Conservation (phyloP, 2,113 vertebrate species). For the Datnioides undecimradiatus region DNA sequence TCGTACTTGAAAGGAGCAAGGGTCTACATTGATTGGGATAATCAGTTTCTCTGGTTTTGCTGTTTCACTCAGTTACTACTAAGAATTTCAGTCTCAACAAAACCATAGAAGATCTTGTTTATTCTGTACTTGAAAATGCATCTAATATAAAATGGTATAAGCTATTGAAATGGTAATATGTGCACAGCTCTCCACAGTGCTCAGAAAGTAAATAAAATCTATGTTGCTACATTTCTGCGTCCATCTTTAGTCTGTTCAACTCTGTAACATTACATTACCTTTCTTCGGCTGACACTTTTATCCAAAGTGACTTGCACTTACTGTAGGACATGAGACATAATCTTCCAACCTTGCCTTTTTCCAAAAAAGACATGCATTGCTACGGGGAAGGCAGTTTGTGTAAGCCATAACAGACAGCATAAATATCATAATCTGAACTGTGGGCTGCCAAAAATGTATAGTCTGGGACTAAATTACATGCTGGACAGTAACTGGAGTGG, state of each 20-base stretch:
- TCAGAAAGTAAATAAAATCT: slow-evolving; percentile 77
- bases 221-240: slow-evolving; percentile 59
- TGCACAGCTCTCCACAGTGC: slow-evolving; percentile 73
- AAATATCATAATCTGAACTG: slow-evolving; percentile 78
- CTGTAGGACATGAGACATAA: slow-evolving; percentile 2
- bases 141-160: slow-evolving; percentile 71
- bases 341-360: slow-evolving; percentile 15
- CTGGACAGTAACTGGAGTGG: slow-evolving; percentile 75
- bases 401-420: slow-evolving; percentile 38
- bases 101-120: slow-evolving; percentile 61
- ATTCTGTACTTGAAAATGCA: slow-evolving; percentile 75
- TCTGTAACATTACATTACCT: no score
- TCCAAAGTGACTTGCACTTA: no score
- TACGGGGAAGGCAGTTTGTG: slow-evolving; percentile 49
- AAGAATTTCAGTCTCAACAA: slow-evolving; percentile 43
- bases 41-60: slow-evolving; percentile 47
- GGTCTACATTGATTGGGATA: slow-evolving; percentile 43
- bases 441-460: slow-evolving; percentile 78
- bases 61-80: slow-evolving; percentile 42
- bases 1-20: slow-evolving; percentile 69
- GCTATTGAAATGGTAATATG: slow-evolving; percentile 68
- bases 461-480: slow-evolving; percentile 85
- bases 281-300: no score
- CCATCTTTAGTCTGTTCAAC: slow-evolving; percentile 25
- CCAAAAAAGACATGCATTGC: slow-evolving; percentile 19